Percentiles rank a stretch among this genome's conserved stretches.
phyloP scores from a whole-genome alignment of 2,888 invertebrate species.

The Crematogaster levior region DNA sequence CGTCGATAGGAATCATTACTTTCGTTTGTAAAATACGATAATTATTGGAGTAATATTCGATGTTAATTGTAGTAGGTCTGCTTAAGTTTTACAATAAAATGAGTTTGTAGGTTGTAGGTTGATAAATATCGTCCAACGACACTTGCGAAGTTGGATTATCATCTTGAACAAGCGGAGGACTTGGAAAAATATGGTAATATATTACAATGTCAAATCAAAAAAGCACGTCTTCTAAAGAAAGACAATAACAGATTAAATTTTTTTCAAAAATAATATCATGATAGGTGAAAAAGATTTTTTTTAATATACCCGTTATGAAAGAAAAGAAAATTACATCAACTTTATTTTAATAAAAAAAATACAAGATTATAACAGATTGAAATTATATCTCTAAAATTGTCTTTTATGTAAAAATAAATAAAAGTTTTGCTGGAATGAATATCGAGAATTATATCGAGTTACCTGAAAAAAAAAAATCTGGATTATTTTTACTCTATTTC shows the following conservation, averaged over 20 bases:
- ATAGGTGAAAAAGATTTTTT: neutral
- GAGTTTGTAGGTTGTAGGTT: slow-evolving; percentile 98
- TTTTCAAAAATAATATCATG: no score
- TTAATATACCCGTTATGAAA: neutral
- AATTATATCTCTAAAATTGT: neutral
- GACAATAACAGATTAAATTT: neutral
- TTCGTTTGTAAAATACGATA: neutral
- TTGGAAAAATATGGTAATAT: slow-evolving; percentile 91
- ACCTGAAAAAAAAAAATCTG: neutral
- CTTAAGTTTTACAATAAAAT: slow-evolving; percentile 86
- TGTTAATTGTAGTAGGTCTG: neutral
- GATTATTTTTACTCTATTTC: slow-evolving; percentile 24
- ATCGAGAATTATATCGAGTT: neutral
- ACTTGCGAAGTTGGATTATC: slow-evolving; percentile 95
- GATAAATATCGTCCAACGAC: slow-evolving; percentile 97
- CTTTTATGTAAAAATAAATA: neutral
- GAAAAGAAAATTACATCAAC: neutral
- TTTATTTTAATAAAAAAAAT: neutral
- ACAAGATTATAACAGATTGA: neutral
- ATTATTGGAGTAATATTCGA: neutral
- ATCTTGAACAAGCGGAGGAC: slow-evolving; percentile 93
- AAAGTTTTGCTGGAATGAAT: neutral
- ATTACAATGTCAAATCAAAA: neutral
- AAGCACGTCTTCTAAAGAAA: slow-evolving; percentile 17
- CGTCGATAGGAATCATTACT: neutral